Conservation (phyloP, 2,888 invertebrate species). For the Diaprepes abbreviatus region DNA sequence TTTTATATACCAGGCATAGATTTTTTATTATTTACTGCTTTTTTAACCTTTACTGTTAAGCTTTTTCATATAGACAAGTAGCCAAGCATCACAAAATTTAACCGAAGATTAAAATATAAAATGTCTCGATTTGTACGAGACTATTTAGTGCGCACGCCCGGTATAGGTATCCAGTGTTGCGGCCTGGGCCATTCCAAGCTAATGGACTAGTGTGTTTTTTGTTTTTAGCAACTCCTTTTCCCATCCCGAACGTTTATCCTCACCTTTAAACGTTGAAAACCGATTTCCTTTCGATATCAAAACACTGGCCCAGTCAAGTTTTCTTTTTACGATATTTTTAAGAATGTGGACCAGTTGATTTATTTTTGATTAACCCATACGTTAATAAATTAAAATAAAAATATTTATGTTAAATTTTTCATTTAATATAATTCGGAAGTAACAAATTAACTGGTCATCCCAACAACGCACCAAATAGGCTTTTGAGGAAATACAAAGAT, state of each 20-base stretch:
- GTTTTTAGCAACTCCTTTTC: conserved; percentile 44
- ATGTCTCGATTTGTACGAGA: background rate
- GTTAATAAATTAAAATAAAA: background rate
- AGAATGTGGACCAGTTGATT: conserved; percentile 10
- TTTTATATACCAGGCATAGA: background rate
- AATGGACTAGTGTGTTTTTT: conserved; percentile 49
- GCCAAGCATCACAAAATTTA: conserved; percentile 32
- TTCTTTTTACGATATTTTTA: conserved; percentile 36
- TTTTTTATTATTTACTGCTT: background rate
- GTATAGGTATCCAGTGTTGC: conserved; percentile 41
- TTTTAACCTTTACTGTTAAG: background rate
- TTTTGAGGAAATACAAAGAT: background rate
- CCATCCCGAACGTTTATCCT: conserved; percentile 26
- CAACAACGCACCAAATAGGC: background rate
- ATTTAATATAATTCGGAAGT: background rate
- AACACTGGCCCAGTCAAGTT: conserved; percentile 45
- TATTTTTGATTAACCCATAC: background rate
- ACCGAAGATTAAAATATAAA: conserved; percentile 26
- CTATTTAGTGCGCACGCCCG: conserved; percentile 30
- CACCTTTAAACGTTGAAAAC: conserved; percentile 26
- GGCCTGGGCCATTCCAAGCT: conserved; percentile 47
- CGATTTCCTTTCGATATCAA: conserved; percentile 27
- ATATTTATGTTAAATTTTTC: background rate
- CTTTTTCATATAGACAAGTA: conserved; percentile 37
- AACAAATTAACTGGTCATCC: background rate